Base-by-base conservation (phyloP, 1,140 invertebrate species). In the Sycophaga agraensis region DNA sequence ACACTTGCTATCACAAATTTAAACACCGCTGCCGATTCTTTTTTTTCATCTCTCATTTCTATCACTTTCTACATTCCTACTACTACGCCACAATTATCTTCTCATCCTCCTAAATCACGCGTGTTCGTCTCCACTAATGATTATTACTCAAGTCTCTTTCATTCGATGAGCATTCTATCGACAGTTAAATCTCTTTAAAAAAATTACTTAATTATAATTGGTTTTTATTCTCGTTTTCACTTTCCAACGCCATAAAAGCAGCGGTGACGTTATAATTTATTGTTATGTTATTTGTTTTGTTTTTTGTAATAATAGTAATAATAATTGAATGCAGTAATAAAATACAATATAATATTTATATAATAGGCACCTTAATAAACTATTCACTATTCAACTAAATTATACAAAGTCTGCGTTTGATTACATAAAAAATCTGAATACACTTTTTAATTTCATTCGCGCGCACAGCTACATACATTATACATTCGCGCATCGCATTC, bases 351-450 rank as follows among this genome's bases (percentile, higher is more conserved):
- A 68, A 63, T 55, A 60, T 26, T 51, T 66, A 65, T 51, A 64
- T 66, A 63, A 68, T 62, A 63, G 40, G 64, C 51, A 68, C 60
- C 55, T 66, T 71, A 70, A 70, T 53, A 48, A 62, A 26, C 64
- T 73, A 73, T 67, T 49, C 53, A 69, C 48, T 74, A 68, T 64
- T 68, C 46, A 68, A 70, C 72, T 73, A 70, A 73, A 73, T 75
- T 67, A 70, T 73, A 73, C 66, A 68, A 65, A 56, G 39, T 43
- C 65, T 53, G 34, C 31, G 40, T 70, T 73, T 67, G 63, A 70
- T 71, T 73, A 75, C 53, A 67, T 68, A 68, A 67, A 73, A 69
- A 62, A 61, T 51, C 17, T 65, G 34, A 65, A 61, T 50, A 55
- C 21, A 54, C 12, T 31, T 48, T 42, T 45, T 45, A 34, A 4